Conservation (phyloP, 2,888 invertebrate species). For the Bembecia ichneumoniformis region DNA sequence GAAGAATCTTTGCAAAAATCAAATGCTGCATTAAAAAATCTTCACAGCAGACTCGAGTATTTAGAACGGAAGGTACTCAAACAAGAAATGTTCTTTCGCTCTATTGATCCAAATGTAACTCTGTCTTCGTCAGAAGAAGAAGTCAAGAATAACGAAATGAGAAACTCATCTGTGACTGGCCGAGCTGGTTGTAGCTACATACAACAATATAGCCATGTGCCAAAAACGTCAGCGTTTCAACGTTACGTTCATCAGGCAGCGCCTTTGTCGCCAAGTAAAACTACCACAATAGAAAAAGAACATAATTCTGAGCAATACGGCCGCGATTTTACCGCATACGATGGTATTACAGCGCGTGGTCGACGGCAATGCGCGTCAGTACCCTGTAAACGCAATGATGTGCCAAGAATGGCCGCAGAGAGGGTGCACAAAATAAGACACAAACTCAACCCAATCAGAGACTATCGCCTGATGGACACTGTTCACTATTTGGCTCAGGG, state of each 20-base stretch:
- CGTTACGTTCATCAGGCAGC: constrained; percentile 45
- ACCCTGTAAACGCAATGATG: constrained; percentile 51
- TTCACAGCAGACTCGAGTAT: constrained; percentile 42
- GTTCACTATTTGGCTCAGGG: constrained; percentile 66
- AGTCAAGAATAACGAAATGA: constrained; percentile 29
- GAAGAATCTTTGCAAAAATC: constrained; percentile 24
- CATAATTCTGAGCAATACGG: constrained; percentile 64
- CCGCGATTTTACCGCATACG: constrained; percentile 59
- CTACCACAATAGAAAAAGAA: constrained; percentile 52
- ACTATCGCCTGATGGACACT: constrained; percentile 63
- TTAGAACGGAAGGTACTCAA: constrained; percentile 47
- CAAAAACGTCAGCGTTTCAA: constrained; percentile 61
- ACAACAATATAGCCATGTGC: constrained; percentile 59
- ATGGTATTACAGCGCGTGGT: constrained; percentile 58
- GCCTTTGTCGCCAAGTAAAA: constrained; percentile 46
- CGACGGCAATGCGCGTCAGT: constrained; percentile 57
- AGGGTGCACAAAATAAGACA: constrained; percentile 59
- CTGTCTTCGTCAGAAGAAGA: constrained; percentile 53
- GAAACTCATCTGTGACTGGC: constrained; percentile 23
- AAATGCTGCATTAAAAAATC: constrained; percentile 25
- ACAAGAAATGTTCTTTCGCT: constrained; percentile 56
- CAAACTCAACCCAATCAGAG: constrained; percentile 59
- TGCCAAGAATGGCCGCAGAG: constrained; percentile 53
- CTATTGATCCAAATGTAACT: constrained; percentile 38
- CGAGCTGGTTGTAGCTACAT: constrained; percentile 56